Conservation (phyloP, 2,113 vertebrate species). For the Naja naja region DNA sequence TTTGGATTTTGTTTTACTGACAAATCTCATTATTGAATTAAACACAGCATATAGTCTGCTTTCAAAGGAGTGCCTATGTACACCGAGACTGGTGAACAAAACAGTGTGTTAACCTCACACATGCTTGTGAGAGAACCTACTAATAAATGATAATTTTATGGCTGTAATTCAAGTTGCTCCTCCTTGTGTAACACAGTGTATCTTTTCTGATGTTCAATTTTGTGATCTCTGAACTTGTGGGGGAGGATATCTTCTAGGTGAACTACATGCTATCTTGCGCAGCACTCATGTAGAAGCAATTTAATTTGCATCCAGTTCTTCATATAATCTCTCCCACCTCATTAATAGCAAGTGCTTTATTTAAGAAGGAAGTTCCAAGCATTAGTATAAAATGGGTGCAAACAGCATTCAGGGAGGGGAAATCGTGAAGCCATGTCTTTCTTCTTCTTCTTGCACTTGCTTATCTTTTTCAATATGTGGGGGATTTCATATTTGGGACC, state of each 20-base stretch:
- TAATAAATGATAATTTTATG: conserved; percentile 15
- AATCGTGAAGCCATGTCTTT: background rate
- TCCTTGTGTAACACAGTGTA: background rate
- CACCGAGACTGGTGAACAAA: background rate
- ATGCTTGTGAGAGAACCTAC: background rate
- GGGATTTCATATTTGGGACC: background rate
- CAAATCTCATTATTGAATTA: conserved; percentile 26
- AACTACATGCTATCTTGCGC: background rate
- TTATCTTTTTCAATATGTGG: background rate
- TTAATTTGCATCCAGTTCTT: background rate
- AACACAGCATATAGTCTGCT: background rate
- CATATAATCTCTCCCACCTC: background rate
- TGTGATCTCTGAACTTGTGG: background rate
- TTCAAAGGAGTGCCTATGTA: background rate
- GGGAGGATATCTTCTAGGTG: background rate
- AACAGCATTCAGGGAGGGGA: background rate
- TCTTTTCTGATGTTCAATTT: background rate
- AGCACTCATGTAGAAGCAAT: background rate
- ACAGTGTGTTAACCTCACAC: conserved; percentile 3
- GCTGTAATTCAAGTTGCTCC: conserved; percentile 18
- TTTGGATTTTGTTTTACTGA: conserved; percentile 2
- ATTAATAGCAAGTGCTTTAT: background rate
- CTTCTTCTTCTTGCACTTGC: background rate
- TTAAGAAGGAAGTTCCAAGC: background rate
- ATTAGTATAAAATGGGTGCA: background rate